Base-by-base conservation (phyloP, 2,113 vertebrate genomes). In the Emydocephalus ijimae region DNA sequence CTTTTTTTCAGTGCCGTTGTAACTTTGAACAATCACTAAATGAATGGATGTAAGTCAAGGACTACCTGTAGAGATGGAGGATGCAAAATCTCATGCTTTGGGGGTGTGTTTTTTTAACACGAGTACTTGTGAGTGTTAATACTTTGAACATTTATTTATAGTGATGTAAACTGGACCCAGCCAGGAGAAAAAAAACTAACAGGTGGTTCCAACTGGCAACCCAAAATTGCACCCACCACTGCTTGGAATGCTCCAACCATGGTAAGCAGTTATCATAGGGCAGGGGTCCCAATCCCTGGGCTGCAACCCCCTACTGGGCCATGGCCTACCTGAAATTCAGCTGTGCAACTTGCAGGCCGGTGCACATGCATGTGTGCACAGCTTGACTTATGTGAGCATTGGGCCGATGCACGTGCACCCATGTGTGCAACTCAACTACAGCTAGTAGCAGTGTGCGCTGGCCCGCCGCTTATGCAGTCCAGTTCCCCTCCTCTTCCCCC, bases 101-200 rank as follows among this genome's bases (percentile, higher is more conserved):
- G 59, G 59, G 26, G 24, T 9, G 24, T 9, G 8, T 56, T 81
- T n/a, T 48, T 85, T 85, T 59, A 88, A 57, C 4, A 5, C 15
- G 18, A 48, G 3, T 54, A 23, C 20, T 29, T 43, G 20, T 23
- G 74, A 55, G 15, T 93, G 92, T 96, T 97, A 96, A 96, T 54
- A 5, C 14, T 92, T 26, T n/a, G 89, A 93, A 11, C 56, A n/a
- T 97, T 95, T 96, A 54, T 97, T 98, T 96, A 61, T 97, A 99
- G 99, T 97, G 98, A 99, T 97, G 98, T 99, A 93, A 98, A 99
- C 96, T 99, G 99, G 99, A 99, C 98, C 97, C 99, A 99, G 93
- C 99, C 99, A 88, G 98, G 99, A 93, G 99, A 99, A 96, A 99
- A 98, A 97, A 99, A 98, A 95, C 96, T 99, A 93, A 99, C 99